These are phyloP conservation scores for Spea bombifrons DNA, from an alignment of 2,113 vertebrate genomes.

Conservation along the genomic window DNA sequence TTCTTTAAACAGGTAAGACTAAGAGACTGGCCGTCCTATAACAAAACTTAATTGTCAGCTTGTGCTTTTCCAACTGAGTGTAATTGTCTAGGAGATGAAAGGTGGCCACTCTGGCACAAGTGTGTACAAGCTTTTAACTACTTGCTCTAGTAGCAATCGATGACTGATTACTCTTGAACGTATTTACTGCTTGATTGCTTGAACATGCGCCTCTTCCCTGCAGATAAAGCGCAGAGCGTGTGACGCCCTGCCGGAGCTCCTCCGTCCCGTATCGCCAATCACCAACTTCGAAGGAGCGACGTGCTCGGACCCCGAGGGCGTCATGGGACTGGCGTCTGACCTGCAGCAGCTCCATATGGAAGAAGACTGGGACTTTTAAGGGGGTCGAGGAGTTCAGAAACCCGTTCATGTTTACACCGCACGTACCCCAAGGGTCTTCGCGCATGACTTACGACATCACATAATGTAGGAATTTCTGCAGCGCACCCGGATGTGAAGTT, in stretches of 20 bases:
- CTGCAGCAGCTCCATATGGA: slow-evolving; percentile 84
- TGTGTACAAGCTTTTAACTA: too few relatives aligned
- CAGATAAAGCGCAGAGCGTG: slow-evolving; percentile 90
- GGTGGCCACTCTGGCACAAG: too few relatives aligned
- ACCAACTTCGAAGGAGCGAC: slow-evolving; percentile 71
- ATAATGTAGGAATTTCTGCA: slow-evolving; percentile 32
- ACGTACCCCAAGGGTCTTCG: slow-evolving; percentile 4
- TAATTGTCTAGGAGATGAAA: too few relatives aligned
- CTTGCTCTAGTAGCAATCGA: too few relatives aligned
- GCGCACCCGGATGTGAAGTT: not conserved
- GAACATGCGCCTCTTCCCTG: not conserved
- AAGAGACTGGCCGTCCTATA: too few relatives aligned
- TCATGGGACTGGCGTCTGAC: slow-evolving; percentile 82
- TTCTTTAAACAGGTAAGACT: slow-evolving; percentile 94
- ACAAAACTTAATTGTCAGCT: too few relatives aligned
- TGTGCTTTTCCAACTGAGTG: too few relatives aligned
- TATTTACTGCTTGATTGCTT: too few relatives aligned
- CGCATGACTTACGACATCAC: slow-evolving; percentile 1
- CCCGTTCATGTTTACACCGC: slow-evolving; percentile 28
- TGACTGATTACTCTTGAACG: too few relatives aligned
- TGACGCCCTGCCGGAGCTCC: slow-evolving; percentile 87
- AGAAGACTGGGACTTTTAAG: slow-evolving; percentile 97
- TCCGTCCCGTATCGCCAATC: slow-evolving; percentile 83
- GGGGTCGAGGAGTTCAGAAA: not conserved
- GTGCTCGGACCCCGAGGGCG: slow-evolving; percentile 71